phyloP scores from a whole-genome alignment of 2,797 vertebrate genomes.

The Gambusia yucatana region DNA sequence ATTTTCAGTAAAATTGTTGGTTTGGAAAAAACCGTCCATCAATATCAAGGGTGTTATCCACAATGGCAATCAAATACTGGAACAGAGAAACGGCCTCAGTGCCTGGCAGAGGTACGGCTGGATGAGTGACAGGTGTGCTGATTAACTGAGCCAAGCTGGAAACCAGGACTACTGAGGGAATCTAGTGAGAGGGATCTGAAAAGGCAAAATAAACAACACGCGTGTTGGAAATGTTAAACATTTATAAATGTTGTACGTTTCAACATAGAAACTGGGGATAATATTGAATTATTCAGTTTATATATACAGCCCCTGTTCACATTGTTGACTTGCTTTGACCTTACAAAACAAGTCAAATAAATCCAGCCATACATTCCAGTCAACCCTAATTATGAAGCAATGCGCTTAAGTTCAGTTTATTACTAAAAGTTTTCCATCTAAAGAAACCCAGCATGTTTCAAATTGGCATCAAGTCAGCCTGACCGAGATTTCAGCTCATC shows the following conservation, averaged over 20 bases:
- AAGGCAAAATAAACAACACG: background rate
- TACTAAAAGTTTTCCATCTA: background rate
- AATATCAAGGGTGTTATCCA: background rate
- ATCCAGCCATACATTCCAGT: background rate
- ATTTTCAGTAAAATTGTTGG: background rate
- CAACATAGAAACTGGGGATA: background rate
- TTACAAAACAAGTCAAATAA: background rate
- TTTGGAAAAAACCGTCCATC: background rate
- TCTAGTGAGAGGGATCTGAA: background rate
- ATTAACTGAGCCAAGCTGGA: slow-evolving; percentile 4
- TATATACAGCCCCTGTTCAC: background rate
- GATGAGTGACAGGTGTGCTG: slow-evolving; percentile 2
- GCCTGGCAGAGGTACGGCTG: background rate
- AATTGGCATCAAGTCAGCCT: background rate
- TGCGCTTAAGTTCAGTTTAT: background rate
- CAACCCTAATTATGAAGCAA: background rate
- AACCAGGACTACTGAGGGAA: background rate
- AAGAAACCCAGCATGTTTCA: background rate
- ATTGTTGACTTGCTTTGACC: background rate
- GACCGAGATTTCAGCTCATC: background rate
- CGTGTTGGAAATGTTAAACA: background rate
- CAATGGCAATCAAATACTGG: background rate
- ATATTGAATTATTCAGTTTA: background rate
- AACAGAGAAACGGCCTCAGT: background rate
- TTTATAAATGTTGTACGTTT: background rate